Percentiles rank a stretch among this genome's conserved stretches.
phyloP scores from a whole-genome alignment of 2,797 vertebrate species.

The Trachurus trachurus region DNA sequence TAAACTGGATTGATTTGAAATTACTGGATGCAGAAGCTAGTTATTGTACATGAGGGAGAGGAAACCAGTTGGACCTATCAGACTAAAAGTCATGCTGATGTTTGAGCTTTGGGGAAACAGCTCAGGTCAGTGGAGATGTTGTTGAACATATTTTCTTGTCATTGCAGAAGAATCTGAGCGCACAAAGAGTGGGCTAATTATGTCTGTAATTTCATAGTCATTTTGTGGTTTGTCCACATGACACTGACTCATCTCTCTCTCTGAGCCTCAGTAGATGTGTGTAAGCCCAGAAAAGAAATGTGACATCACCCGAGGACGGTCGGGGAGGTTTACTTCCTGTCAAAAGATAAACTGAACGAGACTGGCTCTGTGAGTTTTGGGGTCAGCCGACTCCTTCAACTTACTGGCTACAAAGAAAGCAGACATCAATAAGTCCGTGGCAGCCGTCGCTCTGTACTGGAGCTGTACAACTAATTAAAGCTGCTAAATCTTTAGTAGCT shows the following conservation, averaged over 20 bases:
- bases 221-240: constrained; percentile 16
- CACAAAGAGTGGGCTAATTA: constrained; percentile 2
- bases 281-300: constrained; percentile 28
- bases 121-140: not conserved
- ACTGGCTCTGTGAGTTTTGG: not conserved
- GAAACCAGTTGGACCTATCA: not conserved
- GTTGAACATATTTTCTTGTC: not conserved
- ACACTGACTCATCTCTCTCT: constrained; percentile 26
- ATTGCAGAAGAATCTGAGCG: not conserved
- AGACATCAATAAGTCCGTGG: not conserved
- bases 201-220: not conserved
- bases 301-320: not conserved
- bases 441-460: not conserved
- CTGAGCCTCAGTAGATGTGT: constrained; percentile 1
- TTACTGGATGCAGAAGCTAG: too few relatives aligned
- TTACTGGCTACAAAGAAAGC: not conserved
- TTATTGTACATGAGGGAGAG: not conserved
- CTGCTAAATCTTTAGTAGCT: not conserved
- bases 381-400: not conserved
- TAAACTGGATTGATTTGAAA: too few relatives aligned
- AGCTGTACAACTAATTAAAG: not conserved
- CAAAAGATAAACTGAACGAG: not conserved
- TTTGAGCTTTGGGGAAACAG: not conserved
- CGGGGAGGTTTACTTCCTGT: constrained; percentile 24
- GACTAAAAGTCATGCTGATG: not conserved